phyloP scores from a whole-genome alignment of 1,140 invertebrate species.

The Panonychus citri region DNA sequence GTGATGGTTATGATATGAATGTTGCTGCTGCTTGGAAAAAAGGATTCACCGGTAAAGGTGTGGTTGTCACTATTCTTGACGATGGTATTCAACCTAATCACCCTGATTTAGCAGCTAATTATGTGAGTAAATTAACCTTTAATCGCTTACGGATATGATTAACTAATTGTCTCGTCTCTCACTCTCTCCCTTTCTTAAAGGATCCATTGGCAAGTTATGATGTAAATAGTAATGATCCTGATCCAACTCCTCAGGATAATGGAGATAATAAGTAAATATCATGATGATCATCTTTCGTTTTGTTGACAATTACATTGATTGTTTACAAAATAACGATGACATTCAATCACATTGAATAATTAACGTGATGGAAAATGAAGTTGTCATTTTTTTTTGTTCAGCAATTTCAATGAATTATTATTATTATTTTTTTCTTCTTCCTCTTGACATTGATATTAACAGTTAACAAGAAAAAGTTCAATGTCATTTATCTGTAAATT shows the following conservation, averaged over 20 bases:
- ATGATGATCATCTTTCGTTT: slow-evolving; percentile 3
- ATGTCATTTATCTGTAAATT: not conserved
- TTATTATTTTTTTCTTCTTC: too few relatives aligned
- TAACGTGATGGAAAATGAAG: too few relatives aligned
- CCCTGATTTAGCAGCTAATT: slow-evolving; percentile 20
- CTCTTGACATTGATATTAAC: not conserved
- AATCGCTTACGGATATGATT: not conserved
- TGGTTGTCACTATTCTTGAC: slow-evolving; percentile 30
- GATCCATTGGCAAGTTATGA: slow-evolving; percentile 83
- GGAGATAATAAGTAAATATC: slow-evolving; percentile 25
- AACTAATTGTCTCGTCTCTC: not conserved
- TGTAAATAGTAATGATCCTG: slow-evolving; percentile 75
- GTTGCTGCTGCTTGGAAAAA: slow-evolving; percentile 26
- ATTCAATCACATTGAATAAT: too few relatives aligned
- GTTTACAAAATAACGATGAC: too few relatives aligned
- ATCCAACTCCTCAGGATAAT: slow-evolving; percentile 62
- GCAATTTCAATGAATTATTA: too few relatives aligned
- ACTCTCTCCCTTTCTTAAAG: slow-evolving; percentile 27
- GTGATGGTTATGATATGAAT: slow-evolving; percentile 23
- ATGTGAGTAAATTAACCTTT: slow-evolving; percentile 30
- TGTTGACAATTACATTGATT: slow-evolving; percentile 12
- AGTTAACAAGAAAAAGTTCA: too few relatives aligned
- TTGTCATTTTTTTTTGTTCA: too few relatives aligned
- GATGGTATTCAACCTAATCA: slow-evolving; percentile 27
- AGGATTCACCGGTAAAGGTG: slow-evolving; percentile 26